A percentile compares a stretch with the other conserved stretches of the same genome.
Conservation (phyloP, 1,140 invertebrate genomes). For the Teleogryllus occipitalis region DNA sequence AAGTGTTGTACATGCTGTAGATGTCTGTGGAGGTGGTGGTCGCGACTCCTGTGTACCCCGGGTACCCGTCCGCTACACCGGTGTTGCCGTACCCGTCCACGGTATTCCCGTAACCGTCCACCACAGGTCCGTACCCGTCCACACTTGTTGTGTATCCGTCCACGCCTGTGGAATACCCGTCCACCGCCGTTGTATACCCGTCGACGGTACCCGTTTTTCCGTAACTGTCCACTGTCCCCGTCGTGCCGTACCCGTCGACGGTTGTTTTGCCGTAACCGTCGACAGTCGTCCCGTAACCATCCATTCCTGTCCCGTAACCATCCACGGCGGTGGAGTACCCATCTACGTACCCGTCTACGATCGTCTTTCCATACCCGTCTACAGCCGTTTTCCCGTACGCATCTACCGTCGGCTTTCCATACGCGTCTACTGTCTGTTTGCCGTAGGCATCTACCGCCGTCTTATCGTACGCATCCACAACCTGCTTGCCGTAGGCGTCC, state of each 20-base stretch:
- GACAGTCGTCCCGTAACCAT: neutral
- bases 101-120: constrained; percentile 12
- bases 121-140: constrained; percentile 10
- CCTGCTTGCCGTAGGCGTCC: neutral
- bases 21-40: constrained; percentile 3
- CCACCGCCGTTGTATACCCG: neutral
- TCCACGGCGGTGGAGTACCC: neutral
- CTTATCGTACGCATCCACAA: neutral
- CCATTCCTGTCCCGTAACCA: neutral
- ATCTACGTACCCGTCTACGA: neutral
- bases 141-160: constrained; percentile 3
- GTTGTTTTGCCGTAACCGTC: constrained; percentile 7
- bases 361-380: neutral
- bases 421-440: neutral
- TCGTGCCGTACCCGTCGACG: constrained; percentile 6
- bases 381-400: neutral
- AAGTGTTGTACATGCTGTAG: neutral
- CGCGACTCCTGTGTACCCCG: neutral
- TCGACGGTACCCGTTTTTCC: constrained; percentile 20
- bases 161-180: neutral
- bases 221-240: neutral
- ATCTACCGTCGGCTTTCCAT: neutral
- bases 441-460: neutral
- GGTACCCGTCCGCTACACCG: neutral
- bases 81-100: constrained; percentile 14